Evolutionary conservation across 2,888 invertebrate species (phyloP).

Genomic region (Lordiphosa andalusiaca): DNA sequence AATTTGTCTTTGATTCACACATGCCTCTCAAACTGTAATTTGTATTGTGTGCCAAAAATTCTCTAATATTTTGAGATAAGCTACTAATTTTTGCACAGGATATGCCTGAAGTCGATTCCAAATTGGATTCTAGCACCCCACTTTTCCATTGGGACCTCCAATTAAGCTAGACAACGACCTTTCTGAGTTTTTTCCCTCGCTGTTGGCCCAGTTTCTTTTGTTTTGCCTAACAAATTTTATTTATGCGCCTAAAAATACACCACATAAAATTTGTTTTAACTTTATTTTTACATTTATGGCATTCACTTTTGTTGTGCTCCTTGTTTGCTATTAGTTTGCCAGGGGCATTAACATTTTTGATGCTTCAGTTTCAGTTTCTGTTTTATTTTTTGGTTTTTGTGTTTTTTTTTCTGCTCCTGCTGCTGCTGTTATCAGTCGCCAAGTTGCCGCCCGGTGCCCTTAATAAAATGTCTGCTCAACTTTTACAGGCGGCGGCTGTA

Average conservation of each 20-base stretch:
- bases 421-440: conserved; percentile 33
- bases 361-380: conserved; percentile 36
- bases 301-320: conserved; percentile 27
- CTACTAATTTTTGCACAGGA: too few species aligned
- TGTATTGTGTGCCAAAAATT: too few species aligned
- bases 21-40: too few species aligned
- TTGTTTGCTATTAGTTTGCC: conserved; percentile 41
- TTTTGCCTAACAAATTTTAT: conserved; percentile 44
- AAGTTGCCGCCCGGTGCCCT: conserved; percentile 25
- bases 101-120: too few species aligned
- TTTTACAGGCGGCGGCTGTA: conserved; percentile 68
- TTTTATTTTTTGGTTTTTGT: conserved; percentile 12
- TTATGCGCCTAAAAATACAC: conserved; percentile 40
- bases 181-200: conserved; percentile 7
- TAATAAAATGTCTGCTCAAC: conserved; percentile 27
- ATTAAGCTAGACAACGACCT: conserved; percentile 50
- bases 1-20: too few species aligned
- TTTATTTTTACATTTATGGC: conserved; percentile 35
- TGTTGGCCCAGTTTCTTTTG: conserved; percentile 9
- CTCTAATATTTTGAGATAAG: too few species aligned
- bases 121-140: conserved; percentile 8
- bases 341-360: conserved; percentile 42
- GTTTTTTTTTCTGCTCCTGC: conserved; percentile 6
- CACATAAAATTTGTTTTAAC: conserved; percentile 42
- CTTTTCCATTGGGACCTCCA: conserved; percentile 24